Evolutionary conservation across 2,113 vertebrate species (phyloP), one percentile per base, ranked within the genome.

Genomic region (Pluvialis apricaria): DNA sequence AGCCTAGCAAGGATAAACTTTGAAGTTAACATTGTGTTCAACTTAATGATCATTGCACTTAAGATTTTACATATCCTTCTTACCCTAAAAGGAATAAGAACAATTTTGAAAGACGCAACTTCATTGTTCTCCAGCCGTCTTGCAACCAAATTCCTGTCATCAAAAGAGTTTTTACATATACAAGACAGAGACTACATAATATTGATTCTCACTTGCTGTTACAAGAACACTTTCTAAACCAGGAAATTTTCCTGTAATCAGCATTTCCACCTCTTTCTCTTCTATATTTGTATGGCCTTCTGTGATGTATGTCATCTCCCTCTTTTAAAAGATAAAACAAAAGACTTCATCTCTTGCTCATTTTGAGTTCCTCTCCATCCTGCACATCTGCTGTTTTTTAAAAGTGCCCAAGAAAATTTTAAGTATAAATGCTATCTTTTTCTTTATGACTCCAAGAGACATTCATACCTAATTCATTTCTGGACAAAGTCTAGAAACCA

Each of bases 141-240:
- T 72, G 31, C 9, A 90, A 71, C 65, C 80, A 86, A 83, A 89
- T 87, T 94, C 60, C 80, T 95, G 54, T 89, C 86, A 92, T 87
- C 70, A 72, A 64, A 94, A 76, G 26, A 72, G 26, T 36, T 96
- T 88, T 96, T 89, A 81, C 40, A 65, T 81, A 71, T 58, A 71
- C 64, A 85, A 90, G 62, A 84, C 54, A 93, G 20, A 90, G 49
- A 87, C 61, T 82, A 83, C 44, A 60, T 89, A 81, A 87, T 87
- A 94, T 36, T 91, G 47, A 91, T 81, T 95, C 68, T 92, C 51
- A 54, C 31, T 94, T 88, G n/a, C 51, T 94, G 26, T 89, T 95
- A 52, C 64, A 95, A 82, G 28, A 95, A 92, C 51, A 42, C 26
- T 92, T 94, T 96, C 62, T 76, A 93, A 95, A 93, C 51, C 17